Conservation (phyloP, 1,140 invertebrate genomes). For the Drosophila takahashii region DNA sequence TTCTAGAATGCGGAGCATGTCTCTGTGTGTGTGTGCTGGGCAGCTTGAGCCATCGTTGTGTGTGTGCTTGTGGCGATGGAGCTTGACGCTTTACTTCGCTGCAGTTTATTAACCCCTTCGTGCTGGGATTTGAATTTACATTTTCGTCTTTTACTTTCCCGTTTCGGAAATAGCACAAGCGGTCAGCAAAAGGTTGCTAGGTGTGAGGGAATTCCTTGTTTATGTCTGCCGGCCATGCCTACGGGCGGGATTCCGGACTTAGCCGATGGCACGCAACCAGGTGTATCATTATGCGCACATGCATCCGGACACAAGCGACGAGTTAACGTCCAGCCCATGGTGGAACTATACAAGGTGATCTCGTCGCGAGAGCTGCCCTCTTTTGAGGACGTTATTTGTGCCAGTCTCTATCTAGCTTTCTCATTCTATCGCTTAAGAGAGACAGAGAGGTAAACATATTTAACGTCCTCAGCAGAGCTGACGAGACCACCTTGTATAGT, state of each 20-base stretch:
- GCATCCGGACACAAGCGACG: constrained; percentile 18
- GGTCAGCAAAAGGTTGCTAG: constrained; percentile 6
- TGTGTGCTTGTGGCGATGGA: background rate
- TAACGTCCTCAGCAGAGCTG: no score
- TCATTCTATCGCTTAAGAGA: no score
- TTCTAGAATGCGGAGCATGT: constrained; percentile 23
- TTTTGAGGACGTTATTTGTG: no score
- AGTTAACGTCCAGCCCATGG: constrained; percentile 28
- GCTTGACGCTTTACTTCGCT: constrained; percentile 60
- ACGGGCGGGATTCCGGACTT: constrained; percentile 69
- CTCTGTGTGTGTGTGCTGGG: constrained; percentile 17
- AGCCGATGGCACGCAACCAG: constrained; percentile 62
- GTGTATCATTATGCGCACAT: constrained; percentile 56
- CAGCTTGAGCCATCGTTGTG: constrained; percentile 3
- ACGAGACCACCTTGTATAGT: no score
- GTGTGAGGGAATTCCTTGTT: constrained; percentile 34
- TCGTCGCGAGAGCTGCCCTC: no score
- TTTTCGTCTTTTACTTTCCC: constrained; percentile 56
- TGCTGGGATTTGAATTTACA: constrained; percentile 15
- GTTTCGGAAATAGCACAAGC: constrained; percentile 40
- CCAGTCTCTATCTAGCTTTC: no score
- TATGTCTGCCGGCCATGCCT: constrained; percentile 56
- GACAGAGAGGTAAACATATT: no score
- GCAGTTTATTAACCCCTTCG: constrained; percentile 68
- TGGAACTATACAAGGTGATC: no score